Conservation (phyloP, 2,888 invertebrate genomes). For the Autographa pulchrina region DNA sequence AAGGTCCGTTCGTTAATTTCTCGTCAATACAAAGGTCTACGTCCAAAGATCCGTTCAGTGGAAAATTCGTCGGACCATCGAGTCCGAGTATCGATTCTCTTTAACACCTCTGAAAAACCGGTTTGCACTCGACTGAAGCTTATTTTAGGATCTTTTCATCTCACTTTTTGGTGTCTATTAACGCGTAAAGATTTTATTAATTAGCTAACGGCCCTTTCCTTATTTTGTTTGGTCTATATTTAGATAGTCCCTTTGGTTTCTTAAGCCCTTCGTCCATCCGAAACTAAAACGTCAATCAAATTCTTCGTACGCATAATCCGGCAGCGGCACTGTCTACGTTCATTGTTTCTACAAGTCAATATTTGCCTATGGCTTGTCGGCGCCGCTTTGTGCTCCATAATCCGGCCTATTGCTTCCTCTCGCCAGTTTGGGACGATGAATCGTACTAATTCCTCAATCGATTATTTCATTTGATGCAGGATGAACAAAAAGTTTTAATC, state of each 20-base stretch:
- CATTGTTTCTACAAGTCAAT: conserved; percentile 89
- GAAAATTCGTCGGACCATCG: conserved; percentile 88
- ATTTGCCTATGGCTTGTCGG: conserved; percentile 86
- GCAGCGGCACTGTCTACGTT: conserved; percentile 66
- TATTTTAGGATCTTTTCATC: conserved; percentile 89
- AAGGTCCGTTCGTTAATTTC: conserved; percentile 84
- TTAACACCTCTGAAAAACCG: conserved; percentile 88
- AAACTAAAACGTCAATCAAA: conserved; percentile 77
- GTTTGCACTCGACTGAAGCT: conserved; percentile 85
- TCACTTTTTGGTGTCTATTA: conserved; percentile 81
- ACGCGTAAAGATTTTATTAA: conserved; percentile 76
- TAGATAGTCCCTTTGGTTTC: conserved; percentile 41
- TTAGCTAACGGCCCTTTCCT: conserved; percentile 58
- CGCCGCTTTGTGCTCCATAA: conserved; percentile 82
- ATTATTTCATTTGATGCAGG: conserved; percentile 82
- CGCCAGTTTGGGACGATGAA: conserved; percentile 83
- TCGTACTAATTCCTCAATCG: conserved; percentile 86
- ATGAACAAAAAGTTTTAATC: conserved; percentile 79
- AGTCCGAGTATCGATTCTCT: conserved; percentile 84
- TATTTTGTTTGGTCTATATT: conserved; percentile 53
- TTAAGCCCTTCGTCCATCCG: conserved; percentile 45
- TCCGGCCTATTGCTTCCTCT: conserved; percentile 83
- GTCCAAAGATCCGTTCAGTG: conserved; percentile 86
- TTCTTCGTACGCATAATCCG: conserved; percentile 74
- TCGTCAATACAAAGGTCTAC: conserved; percentile 85